Evolutionary conservation across 2,888 invertebrate species (phyloP).

Genomic region (Erpobdella octoculata): DNA sequence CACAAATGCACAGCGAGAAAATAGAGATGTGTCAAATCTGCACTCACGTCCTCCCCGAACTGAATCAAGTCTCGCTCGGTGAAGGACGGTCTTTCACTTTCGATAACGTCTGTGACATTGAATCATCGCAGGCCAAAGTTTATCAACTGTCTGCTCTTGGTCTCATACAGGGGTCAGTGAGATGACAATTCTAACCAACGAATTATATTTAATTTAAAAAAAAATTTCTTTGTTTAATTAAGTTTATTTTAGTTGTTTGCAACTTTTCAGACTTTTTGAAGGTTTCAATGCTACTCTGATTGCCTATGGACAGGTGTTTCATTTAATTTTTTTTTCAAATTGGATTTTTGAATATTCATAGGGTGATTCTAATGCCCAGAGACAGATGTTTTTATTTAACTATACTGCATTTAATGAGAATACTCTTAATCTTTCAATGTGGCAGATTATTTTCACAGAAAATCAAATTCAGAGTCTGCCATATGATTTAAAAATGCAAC

Average conservation of each 20-base stretch:
- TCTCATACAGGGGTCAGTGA: conserved; percentile 68
- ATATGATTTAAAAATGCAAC: neutral
- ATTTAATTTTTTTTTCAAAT: too few relatives aligned
- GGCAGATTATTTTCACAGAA: too few relatives aligned
- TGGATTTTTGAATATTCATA: too few relatives aligned
- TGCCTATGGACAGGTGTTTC: conserved; percentile 92
- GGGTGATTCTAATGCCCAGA: too few relatives aligned
- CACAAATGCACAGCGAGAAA: conserved; percentile 84
- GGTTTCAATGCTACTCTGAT: conserved; percentile 96
- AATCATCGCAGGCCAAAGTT: conserved; percentile 65
- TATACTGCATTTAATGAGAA: too few relatives aligned
- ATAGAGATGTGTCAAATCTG: conserved; percentile 90
- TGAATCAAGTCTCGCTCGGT: conserved; percentile 70
- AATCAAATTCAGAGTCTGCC: too few relatives aligned
- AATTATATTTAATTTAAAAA: too few relatives aligned
- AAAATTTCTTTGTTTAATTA: neutral
- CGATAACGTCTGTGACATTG: conserved; percentile 85
- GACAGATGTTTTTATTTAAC: too few relatives aligned
- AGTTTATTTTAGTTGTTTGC: neutral
- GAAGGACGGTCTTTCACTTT: conserved; percentile 66
- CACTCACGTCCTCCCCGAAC: conserved; percentile 77
- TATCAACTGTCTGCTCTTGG: conserved; percentile 75
- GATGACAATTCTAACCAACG: neutral
- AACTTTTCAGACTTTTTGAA: conserved; percentile 63
- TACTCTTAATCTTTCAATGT: too few relatives aligned